Evolutionary conservation across 2,888 invertebrate species (phyloP).

Genomic region (Mesoligia furuncula): DNA sequence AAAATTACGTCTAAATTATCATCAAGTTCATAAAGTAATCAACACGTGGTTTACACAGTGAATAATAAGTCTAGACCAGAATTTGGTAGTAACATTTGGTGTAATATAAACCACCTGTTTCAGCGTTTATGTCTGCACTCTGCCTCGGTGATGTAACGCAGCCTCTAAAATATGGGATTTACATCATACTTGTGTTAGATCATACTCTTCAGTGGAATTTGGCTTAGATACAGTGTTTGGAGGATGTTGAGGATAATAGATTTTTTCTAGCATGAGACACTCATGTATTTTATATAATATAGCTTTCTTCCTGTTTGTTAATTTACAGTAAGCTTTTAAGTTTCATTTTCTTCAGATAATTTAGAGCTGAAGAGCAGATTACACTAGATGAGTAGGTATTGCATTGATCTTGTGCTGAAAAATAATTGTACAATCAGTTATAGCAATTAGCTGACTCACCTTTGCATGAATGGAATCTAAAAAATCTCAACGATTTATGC

Average conservation of each 20-base stretch:
- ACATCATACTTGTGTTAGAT: constrained; percentile 55
- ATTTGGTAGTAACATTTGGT: constrained; percentile 60
- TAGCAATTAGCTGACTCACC: no score
- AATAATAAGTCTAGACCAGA: constrained; percentile 69
- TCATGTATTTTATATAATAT: neutral
- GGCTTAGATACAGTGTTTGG: constrained; percentile 10
- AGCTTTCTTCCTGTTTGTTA: neutral
- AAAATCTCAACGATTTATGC: no score
- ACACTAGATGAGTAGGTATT: neutral
- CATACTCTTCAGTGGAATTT: constrained; percentile 43
- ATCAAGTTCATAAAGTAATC: constrained; percentile 49
- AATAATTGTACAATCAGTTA: neutral
- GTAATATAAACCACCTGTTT: constrained; percentile 60
- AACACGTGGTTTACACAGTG: constrained; percentile 54
- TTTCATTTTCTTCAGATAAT: neutral
- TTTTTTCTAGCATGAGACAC: neutral
- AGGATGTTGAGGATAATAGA: constrained; percentile 22
- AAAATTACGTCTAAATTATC: constrained; percentile 34
- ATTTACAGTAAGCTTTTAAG: neutral
- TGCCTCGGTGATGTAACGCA: constrained; percentile 60
- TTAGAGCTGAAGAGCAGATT: neutral
- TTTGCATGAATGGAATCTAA: no score
- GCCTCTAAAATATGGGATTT: constrained; percentile 53
- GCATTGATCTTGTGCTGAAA: neutral
- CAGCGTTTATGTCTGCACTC: constrained; percentile 64